These are phyloP conservation scores for Jacana jacana DNA, from an alignment of 2,113 vertebrate genomes.

Conservation along the genomic window DNA sequence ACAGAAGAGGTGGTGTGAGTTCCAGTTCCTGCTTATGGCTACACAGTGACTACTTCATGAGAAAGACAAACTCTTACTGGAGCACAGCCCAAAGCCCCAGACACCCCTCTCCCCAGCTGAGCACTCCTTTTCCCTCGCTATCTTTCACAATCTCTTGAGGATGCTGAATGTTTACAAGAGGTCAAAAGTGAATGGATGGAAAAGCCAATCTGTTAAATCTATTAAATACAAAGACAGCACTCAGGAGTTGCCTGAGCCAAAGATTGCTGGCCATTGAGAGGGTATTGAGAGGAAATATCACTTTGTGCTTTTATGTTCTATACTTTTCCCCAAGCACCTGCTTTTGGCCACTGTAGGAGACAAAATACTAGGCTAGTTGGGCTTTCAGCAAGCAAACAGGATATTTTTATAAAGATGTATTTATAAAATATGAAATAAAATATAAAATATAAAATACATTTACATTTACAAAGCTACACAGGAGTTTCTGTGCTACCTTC, in stretches of 20 bases:
- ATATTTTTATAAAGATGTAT: not conserved
- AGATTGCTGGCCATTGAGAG: not conserved
- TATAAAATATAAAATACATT: not conserved
- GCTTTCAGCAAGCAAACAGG: not conserved
- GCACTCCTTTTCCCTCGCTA: not conserved
- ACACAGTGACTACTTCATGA: not conserved
- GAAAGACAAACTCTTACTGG: not conserved
- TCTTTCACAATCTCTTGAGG: not conserved
- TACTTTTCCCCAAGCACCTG: not conserved
- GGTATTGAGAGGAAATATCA: not conserved
- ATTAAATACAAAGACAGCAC: not conserved
- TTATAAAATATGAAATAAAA: not conserved
- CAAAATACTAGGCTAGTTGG: not conserved
- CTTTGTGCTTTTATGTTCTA: not conserved
- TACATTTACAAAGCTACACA: not conserved
- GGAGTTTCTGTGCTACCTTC: not conserved
- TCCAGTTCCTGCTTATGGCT: not conserved
- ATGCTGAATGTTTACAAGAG: not conserved
- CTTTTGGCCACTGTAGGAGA: not conserved
- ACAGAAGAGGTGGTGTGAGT: not conserved
- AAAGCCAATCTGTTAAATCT: not conserved
- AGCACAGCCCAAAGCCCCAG: not conserved
- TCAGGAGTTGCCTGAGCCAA: not conserved
- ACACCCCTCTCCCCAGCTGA: not conserved
- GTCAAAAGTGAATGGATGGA: not conserved